A percentile compares a stretch with the other conserved stretches of the same genome.
Evolutionary conservation across 2,797 vertebrate species (phyloP).

Genomic region (Salmo trutta): DNA sequence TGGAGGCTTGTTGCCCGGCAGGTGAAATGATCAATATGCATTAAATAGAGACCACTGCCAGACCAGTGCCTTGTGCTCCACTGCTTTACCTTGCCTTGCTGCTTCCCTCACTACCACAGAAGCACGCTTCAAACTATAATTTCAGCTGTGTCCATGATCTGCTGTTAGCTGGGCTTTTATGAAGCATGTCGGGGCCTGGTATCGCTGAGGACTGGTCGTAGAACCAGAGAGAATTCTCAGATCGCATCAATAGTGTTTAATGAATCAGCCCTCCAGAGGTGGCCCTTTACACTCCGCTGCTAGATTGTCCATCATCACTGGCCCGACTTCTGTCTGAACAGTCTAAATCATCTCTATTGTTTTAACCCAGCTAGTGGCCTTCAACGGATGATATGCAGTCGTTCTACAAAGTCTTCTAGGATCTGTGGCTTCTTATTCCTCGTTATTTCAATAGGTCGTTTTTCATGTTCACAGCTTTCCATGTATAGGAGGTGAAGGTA

Average conservation of each 20-base stretch:
- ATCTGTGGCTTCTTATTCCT: not conserved
- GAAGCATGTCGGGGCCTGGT: conserved; percentile 15
- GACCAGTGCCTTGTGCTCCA: conserved; percentile 15
- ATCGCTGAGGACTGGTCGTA: conserved; percentile 45
- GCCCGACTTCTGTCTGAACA: conserved; percentile 28
- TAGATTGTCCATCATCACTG: conserved; percentile 53
- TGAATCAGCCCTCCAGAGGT: conserved; percentile 40
- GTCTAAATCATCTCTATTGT: conserved; percentile 33
- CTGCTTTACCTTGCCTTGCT: conserved; percentile 28
- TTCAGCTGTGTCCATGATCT: conserved; percentile 14
- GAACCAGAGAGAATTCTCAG: conserved; percentile 50
- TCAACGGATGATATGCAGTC: not conserved
- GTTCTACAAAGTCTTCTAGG: not conserved
- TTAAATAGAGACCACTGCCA: conserved; percentile 51
- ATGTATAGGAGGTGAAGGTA: conserved; percentile 2
- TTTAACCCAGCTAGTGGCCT: conserved; percentile 8
- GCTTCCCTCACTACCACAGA: conserved; percentile 54
- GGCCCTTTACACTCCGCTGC: conserved; percentile 42
- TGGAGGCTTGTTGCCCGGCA: conserved; percentile 75
- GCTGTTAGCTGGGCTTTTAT: conserved; percentile 39
- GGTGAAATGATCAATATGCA: conserved; percentile 71
- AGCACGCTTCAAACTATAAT: not conserved
- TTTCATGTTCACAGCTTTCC: not conserved
- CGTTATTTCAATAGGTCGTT: conserved; percentile 2
- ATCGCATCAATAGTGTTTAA: conserved; percentile 53